Base-by-base conservation (phyloP, 2,888 invertebrate species). In the Neoascia interrupta region DNA sequence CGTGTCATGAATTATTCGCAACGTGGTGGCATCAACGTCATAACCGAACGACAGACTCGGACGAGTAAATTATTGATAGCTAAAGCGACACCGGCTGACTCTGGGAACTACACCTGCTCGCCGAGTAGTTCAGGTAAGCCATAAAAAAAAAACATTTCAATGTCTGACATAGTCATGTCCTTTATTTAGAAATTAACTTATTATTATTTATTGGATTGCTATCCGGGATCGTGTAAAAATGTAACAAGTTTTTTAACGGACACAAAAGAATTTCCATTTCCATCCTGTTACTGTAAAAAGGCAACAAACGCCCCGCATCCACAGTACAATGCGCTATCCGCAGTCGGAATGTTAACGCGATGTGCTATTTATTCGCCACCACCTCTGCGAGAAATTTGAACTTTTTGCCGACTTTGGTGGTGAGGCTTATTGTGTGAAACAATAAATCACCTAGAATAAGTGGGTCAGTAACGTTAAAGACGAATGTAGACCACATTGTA, bases 1-100 rank as follows among this genome's bases (percentile, higher is more conserved):
- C 91, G 94, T 83, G 93, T 96, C 83, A 95, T 96, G 84, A 96
- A 96, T 91, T 96, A 96, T 90, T 95, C 95, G 28, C 94, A 92
- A 82, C 92, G 96, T 81, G 96, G 95, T 61, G 96, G 96, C 81
- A 95, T 97, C 88, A 95, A 94, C 88, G 92, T 97, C 84, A 95
- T 96, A 89, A 96, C 96, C 15, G 96, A 96, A 88, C 95, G 95
- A 87, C 93, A 95, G 51, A 93, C 94, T 56, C 94, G 95, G 61
- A 96, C 96, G 81, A 96, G 96, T 84, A 94, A 95, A 84, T 92
- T 97, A 82, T 92, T 96, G 85, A 95, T 97, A 85, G 95, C 96
- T 70, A 93, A 95, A 86, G 96, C 96, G 39, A 92, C 94, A 82
- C 92, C 95, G 36, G 90, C 93, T 63, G 96, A 96, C 90, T 96